Conservation (phyloP, 1,140 invertebrate genomes). For the Magallana ariakensis region DNA sequence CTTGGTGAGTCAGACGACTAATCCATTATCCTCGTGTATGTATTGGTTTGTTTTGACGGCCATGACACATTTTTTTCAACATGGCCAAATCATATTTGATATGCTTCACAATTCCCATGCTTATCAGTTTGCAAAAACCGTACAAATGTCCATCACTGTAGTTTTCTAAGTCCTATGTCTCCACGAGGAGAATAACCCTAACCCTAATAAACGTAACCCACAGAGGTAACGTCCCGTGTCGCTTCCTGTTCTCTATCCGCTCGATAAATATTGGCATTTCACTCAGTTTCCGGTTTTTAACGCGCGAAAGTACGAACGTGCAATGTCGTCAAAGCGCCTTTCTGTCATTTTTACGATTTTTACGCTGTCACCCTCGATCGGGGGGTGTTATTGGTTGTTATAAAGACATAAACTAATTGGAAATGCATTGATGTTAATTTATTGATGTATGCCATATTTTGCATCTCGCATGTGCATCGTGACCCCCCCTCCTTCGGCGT, state of each 20-base stretch:
- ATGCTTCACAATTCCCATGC: neutral
- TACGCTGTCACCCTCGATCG: no score
- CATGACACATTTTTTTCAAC: conserved; percentile 34
- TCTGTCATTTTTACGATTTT: no score
- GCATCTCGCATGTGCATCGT: no score
- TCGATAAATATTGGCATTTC: neutral
- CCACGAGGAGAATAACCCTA: neutral
- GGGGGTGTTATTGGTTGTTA: no score
- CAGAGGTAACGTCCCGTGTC: neutral
- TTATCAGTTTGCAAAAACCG: neutral
- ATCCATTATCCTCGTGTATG: conserved; percentile 37
- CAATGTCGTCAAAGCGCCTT: no score
- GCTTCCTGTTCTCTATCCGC: conserved; percentile 12
- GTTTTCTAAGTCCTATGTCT: neutral
- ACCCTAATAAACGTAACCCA: neutral
- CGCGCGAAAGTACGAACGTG: conserved; percentile 21
- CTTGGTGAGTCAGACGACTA: conserved; percentile 23
- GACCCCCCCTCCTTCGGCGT: no score
- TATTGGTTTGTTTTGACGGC: conserved; percentile 40
- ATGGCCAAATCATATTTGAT: conserved; percentile 26
- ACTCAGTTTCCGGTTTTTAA: conserved; percentile 9
- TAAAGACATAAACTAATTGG: no score
- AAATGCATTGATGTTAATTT: no score
- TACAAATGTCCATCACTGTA: neutral
- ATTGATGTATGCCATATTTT: no score